These are phyloP conservation scores for Anseranas semipalmata DNA, from an alignment of 2,113 vertebrate genomes.

Conservation along the genomic window DNA sequence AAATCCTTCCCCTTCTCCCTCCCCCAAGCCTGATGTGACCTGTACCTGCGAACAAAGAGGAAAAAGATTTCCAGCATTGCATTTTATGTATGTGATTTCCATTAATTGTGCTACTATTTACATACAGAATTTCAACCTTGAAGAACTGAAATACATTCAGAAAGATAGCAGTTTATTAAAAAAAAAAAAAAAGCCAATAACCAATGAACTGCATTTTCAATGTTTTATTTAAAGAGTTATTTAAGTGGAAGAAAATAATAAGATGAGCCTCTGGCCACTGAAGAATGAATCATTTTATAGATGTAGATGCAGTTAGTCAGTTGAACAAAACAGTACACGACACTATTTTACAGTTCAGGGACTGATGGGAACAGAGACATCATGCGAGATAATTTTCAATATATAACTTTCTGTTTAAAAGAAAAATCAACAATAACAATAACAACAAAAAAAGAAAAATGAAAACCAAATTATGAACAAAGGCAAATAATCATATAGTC, in stretches of 20 bases:
- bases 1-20: neutral
- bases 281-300: neutral
- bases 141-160: conserved; percentile 8
- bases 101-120: conserved; percentile 36
- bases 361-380: neutral
- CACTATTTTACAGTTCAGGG: conserved; percentile 40
- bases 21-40: neutral
- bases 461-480: neutral
- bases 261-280: conserved; percentile 21
- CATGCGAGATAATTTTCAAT: conserved; percentile 5
- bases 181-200: neutral
- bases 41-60: neutral
- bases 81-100: conserved; percentile 6
- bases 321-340: conserved; percentile 4
- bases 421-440: neutral
- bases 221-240: conserved; percentile 21
- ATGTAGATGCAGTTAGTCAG: conserved; percentile 29
- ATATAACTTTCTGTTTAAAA: neutral
- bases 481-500: neutral
- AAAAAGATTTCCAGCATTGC: neutral
- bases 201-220: neutral
- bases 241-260: conserved; percentile 51
- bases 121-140: neutral
- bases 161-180: conserved; percentile 12
- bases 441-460: neutral